Evolutionary conservation across 2,113 vertebrate genomes (phyloP).

Genomic region (Gymnobelideus leadbeateri): DNA sequence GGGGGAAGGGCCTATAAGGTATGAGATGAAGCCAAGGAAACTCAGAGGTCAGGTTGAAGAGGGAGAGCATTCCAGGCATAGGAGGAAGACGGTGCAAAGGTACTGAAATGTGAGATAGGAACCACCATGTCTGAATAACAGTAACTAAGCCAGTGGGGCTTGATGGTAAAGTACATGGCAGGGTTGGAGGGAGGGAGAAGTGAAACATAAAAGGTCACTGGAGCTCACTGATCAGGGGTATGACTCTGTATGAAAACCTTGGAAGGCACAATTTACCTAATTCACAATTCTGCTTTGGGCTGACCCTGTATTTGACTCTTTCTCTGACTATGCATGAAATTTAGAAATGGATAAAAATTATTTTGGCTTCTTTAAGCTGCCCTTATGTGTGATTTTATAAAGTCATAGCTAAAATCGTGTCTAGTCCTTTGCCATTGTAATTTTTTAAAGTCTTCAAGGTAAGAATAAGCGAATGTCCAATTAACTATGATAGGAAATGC

Average conservation of each 20-base stretch:
- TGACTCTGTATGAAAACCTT: background rate
- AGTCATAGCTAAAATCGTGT: constrained; percentile 28
- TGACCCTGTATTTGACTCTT: background rate
- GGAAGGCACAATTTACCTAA: background rate
- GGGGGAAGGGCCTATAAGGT: background rate
- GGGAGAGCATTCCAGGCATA: background rate
- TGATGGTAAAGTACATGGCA: background rate
- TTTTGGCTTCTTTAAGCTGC: constrained; percentile 48
- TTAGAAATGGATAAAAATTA: constrained; percentile 64
- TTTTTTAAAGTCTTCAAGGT: constrained; percentile 59
- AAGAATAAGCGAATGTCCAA: constrained; percentile 46
- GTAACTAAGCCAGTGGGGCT: background rate
- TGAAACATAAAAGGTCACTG: background rate
- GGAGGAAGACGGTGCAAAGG: background rate
- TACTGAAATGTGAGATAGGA: background rate
- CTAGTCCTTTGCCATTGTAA: constrained; percentile 45
- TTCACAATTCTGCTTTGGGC: background rate
- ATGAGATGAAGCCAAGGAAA: background rate
- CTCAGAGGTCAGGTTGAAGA: background rate
- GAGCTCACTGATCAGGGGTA: background rate
- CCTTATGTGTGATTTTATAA: constrained; percentile 51
- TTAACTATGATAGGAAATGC: background rate
- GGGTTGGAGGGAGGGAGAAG: background rate
- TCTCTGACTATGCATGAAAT: constrained; percentile 26
- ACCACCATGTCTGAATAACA: background rate